Conservation (phyloP, 2,113 vertebrate genomes). For the Gobiocypris rarus region DNA sequence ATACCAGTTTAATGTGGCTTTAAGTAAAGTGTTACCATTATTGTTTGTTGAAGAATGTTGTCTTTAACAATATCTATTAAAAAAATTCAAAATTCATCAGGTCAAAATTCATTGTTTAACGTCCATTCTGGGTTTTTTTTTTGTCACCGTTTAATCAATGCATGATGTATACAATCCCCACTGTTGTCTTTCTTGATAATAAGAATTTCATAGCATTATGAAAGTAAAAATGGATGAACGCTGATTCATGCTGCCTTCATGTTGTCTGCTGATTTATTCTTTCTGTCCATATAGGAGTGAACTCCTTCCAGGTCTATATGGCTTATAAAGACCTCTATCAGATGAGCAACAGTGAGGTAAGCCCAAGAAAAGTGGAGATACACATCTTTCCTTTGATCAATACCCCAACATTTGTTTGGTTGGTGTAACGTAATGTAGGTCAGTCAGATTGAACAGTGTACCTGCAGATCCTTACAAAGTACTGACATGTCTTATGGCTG, state of each 20-base stretch:
- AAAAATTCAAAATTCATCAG: too few species aligned
- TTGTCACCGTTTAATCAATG: background rate
- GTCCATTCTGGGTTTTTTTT: background rate
- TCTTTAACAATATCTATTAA: too few species aligned
- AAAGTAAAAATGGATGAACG: background rate
- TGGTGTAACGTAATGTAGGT: background rate
- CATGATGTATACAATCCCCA: background rate
- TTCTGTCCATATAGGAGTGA: constrained; percentile 79
- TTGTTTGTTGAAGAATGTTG: too few species aligned
- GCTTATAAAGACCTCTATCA: constrained; percentile 97
- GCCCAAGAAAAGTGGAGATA: background rate
- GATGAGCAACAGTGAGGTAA: constrained; percentile 96
- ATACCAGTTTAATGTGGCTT: too few species aligned
- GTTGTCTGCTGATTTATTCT: background rate
- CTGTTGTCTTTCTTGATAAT: background rate
- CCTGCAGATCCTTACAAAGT: too few species aligned
- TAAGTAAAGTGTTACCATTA: too few species aligned
- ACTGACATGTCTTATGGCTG: too few species aligned
- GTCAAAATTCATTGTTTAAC: too few species aligned
- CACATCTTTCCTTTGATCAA: background rate
- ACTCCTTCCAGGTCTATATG: constrained; percentile 99
- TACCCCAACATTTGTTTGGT: too few species aligned
- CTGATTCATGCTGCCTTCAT: background rate
- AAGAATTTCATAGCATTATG: background rate
- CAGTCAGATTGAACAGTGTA: too few species aligned